phyloP scores from a whole-genome alignment of 2,888 invertebrate genomes.

The Hypolimnas misippus region DNA sequence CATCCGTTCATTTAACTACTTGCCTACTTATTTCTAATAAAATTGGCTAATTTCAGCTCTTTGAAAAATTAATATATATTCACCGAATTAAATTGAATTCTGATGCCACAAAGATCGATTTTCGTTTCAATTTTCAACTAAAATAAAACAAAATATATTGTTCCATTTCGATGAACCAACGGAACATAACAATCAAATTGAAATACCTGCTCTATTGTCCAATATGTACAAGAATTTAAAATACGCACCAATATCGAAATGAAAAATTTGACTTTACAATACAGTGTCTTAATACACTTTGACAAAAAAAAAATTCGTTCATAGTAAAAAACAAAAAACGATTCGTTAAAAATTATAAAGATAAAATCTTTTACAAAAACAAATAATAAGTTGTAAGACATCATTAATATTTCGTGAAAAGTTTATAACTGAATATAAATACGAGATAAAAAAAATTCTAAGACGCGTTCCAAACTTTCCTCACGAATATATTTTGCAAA shows the following conservation, averaged over 20 bases:
- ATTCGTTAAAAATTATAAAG: background rate
- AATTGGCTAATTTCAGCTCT: too few species aligned
- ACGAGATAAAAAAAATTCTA: background rate
- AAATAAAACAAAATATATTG: background rate
- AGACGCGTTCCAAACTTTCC: background rate
- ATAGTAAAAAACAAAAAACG: background rate
- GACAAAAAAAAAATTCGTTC: background rate
- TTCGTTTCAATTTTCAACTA: background rate
- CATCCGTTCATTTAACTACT: too few species aligned
- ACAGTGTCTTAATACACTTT: background rate
- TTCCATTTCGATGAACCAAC: background rate
- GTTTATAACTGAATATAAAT: background rate
- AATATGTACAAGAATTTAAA: background rate
- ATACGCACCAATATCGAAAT: background rate
- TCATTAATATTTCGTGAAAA: background rate
- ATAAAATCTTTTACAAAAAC: background rate
- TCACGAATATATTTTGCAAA: background rate
- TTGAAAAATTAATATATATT: too few species aligned
- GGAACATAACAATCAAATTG: background rate
- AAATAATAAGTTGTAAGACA: background rate
- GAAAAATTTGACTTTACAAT: background rate
- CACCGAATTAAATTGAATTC: background rate
- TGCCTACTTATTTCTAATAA: too few species aligned
- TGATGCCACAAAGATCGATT: background rate
- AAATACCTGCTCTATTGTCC: background rate